These are phyloP conservation scores for Bellardia bayeri DNA, from an alignment of 2,888 invertebrate genomes.

Conservation along the genomic window DNA sequence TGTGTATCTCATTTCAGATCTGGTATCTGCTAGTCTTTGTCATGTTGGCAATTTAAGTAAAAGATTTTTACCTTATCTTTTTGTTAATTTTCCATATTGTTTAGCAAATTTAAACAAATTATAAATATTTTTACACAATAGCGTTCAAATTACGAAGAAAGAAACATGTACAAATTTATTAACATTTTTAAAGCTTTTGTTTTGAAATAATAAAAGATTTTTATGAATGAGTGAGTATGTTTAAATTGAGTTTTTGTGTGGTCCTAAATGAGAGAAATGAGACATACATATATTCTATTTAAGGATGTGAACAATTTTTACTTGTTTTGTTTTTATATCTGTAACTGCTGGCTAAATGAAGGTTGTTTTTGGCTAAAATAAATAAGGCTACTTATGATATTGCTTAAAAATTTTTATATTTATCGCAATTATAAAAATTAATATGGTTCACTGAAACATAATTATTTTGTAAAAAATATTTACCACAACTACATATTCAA, in stretches of 20 bases:
- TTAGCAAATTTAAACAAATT: conserved; percentile 66
- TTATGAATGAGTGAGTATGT: conserved; percentile 5
- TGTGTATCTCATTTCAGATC: conserved; percentile 39
- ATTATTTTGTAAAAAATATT: too few relatives aligned
- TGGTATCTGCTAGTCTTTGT: conserved; percentile 20
- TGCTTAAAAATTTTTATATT: too few relatives aligned
- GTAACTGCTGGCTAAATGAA: too few relatives aligned
- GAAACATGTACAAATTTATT: neutral
- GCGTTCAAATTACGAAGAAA: conserved; percentile 22
- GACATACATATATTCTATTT: neutral
- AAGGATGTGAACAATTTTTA: neutral
- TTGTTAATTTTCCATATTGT: conserved; percentile 56
- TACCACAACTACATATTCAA: too few relatives aligned
- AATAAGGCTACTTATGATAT: too few relatives aligned
- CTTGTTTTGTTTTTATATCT: too few relatives aligned
- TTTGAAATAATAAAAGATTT: neutral
- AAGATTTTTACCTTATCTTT: conserved; percentile 26
- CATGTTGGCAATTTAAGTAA: conserved; percentile 27
- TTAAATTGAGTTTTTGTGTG: neutral
- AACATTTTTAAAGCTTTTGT: conserved; percentile 6
- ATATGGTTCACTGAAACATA: too few relatives aligned
- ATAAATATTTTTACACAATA: conserved; percentile 46
- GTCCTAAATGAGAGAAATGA: neutral
- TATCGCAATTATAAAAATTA: too few relatives aligned
- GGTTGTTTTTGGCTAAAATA: too few relatives aligned